These are phyloP conservation scores for Pelvicachromis taeniatus DNA, from an alignment of 2,113 vertebrate genomes.

Conservation along the genomic window DNA sequence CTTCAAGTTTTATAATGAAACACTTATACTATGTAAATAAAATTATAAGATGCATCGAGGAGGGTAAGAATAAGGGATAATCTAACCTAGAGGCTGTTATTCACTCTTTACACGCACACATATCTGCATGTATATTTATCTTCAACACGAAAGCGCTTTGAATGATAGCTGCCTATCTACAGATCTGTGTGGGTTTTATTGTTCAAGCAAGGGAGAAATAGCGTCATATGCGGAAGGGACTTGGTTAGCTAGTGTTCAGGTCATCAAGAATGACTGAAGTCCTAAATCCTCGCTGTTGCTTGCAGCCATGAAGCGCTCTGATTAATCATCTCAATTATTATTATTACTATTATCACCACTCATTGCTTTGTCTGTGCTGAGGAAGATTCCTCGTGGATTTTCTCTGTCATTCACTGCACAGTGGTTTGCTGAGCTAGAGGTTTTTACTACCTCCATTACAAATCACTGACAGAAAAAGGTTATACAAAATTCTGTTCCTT, in stretches of 20 bases:
- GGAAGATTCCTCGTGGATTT: neutral
- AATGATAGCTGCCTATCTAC: neutral
- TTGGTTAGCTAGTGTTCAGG: neutral
- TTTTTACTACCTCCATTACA: neutral
- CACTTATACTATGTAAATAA: neutral
- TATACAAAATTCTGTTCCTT: neutral
- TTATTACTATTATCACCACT: slow-evolving; percentile 22
- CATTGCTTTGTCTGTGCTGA: slow-evolving; percentile 9
- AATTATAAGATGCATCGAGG: rapidly evolving
- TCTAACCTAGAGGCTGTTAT: neutral
- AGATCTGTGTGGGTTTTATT: neutral
- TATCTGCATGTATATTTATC: neutral
- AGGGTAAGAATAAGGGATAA: too few relatives aligned
- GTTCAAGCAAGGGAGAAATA: neutral
- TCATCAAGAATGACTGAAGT: slow-evolving; percentile 7
- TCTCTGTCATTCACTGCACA: neutral
- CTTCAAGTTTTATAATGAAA: neutral
- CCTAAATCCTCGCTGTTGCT: neutral
- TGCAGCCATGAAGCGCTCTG: neutral
- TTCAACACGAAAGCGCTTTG: neutral
- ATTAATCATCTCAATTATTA: slow-evolving; percentile 39
- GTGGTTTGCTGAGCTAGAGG: neutral
- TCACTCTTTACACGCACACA: neutral
- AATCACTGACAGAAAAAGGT: neutral
- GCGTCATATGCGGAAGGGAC: neutral